These are phyloP conservation scores for Sclerodermus sp. DNA, from an alignment of 2,888 invertebrate genomes.

Conservation along the genomic window DNA sequence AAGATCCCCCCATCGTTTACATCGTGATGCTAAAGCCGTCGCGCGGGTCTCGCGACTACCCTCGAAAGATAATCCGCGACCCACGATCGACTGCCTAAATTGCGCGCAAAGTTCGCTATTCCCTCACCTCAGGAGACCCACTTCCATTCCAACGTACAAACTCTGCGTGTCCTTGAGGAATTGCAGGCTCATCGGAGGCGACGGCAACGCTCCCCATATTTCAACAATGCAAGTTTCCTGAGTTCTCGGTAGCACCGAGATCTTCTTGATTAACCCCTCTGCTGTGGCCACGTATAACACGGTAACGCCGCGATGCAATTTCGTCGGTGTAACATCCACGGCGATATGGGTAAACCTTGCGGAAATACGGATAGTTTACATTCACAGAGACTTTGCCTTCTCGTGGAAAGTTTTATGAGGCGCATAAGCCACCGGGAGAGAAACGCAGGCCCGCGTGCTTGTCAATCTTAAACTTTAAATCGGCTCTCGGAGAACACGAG, in stretches of 20 bases:
- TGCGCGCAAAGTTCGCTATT: no score
- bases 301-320: conserved; percentile 70
- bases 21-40: no score
- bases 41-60: no score
- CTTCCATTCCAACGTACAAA: conserved; percentile 50
- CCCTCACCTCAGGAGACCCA: conserved; percentile 41
- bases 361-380: no score
- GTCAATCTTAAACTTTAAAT: no score
- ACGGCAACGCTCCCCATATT: conserved; percentile 73
- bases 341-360: conserved; percentile 72
- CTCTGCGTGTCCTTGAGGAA: conserved; percentile 78
- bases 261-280: conserved; percentile 76
- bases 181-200: conserved; percentile 67
- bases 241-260: conserved; percentile 72
- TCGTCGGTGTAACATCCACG: conserved; percentile 77
- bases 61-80: background rate
- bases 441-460: no score
- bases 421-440: no score
- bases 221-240: conserved; percentile 82
- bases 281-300: conserved; percentile 81
- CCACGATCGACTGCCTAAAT: no score
- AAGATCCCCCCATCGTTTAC: no score
- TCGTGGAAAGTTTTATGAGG: no score
- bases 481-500: no score
- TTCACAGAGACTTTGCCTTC: no score